Conservation (phyloP, 2,888 invertebrate species). For the Zonitis immaculata region DNA sequence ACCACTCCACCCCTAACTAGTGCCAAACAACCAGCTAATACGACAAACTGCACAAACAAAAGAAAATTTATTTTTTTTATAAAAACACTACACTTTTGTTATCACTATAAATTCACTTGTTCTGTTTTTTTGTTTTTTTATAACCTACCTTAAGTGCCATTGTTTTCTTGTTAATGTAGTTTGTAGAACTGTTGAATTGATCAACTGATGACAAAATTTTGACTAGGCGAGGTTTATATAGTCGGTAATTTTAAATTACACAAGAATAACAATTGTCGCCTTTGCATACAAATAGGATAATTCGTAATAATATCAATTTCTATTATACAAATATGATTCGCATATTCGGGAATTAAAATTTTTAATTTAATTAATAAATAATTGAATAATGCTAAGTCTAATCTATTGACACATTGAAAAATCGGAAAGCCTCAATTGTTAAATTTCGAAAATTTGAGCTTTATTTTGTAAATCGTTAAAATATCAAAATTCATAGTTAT, state of each 20-base stretch:
- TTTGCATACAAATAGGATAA: slow-evolving; percentile 26
- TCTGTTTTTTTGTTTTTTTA: no score
- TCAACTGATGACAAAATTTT: slow-evolving; percentile 24
- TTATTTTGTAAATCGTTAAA: no score
- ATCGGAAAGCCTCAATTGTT: no score
- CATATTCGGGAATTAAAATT: not conserved
- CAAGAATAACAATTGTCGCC: slow-evolving; percentile 18
- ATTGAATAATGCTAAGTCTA: no score
- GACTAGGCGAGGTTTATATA: slow-evolving; percentile 26
- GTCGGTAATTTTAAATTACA: slow-evolving; percentile 24
- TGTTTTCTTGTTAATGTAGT: slow-evolving; percentile 9
- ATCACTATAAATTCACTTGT: slow-evolving; percentile 4
- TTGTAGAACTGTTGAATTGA: slow-evolving; percentile 18
- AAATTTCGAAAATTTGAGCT: no score
- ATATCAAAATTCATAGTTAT: no score
- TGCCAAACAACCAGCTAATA: slow-evolving; percentile 31
- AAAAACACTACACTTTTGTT: not conserved
- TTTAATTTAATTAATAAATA: no score
- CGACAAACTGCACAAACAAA: slow-evolving; percentile 27
- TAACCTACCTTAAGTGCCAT: slow-evolving; percentile 35
- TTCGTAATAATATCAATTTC: not conserved
- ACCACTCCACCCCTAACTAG: slow-evolving; percentile 29
- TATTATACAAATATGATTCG: slow-evolving; percentile 6
- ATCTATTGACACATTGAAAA: no score
- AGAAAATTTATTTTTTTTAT: no score